Base-by-base conservation (phyloP, 2,888 invertebrate genomes). In the Idaea aversata region DNA sequence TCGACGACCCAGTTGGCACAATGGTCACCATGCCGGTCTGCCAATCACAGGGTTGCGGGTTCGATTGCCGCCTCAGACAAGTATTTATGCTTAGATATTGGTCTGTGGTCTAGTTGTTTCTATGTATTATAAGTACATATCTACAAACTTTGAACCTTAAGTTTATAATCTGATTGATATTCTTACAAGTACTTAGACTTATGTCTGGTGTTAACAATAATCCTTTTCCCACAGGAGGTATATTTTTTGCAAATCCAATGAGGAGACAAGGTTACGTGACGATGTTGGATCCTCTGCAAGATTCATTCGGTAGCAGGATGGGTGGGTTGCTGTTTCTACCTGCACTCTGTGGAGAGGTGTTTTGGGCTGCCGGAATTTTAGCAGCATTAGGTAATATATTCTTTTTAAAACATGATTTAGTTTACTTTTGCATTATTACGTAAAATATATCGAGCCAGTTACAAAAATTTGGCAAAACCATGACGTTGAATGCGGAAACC, bases 201-300 rank as follows among this genome's bases (percentile, higher is more conserved):
- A 10, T 36, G 0, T 47, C 47, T 7, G 36, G 36, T 36, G 36
- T 36, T 47, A 7, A 47, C 10, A 13, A 10, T 47, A 47, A 6
- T 10, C 47, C 13, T 47, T 47, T 47, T 70, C 72, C 61, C 47
- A 4, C 85, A 97, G 99, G 99, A 73, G 99, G 99, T 15, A 95
- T 98, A 80, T 98, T 99, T 93, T 99, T 99, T 93, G 99, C 99
- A 75, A 98, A 98, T 91, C 97, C 98, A 81, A 99, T 99, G 99
- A 95, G 99, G 75, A 95, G 97, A 86, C 98, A 99, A 91, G 99
- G 99, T 72, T 99, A 99, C 93, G 97, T 99, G 73, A 99, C 99
- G 57, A 99, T 99, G 99, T 88, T 99, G 91, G 99, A 99, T 91
- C 99, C 99, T 3, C 96, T 99, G 79, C 99, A 99, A 93, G 98